Conservation (phyloP, 2,113 vertebrate species). For the Mustela lutreola region DNA sequence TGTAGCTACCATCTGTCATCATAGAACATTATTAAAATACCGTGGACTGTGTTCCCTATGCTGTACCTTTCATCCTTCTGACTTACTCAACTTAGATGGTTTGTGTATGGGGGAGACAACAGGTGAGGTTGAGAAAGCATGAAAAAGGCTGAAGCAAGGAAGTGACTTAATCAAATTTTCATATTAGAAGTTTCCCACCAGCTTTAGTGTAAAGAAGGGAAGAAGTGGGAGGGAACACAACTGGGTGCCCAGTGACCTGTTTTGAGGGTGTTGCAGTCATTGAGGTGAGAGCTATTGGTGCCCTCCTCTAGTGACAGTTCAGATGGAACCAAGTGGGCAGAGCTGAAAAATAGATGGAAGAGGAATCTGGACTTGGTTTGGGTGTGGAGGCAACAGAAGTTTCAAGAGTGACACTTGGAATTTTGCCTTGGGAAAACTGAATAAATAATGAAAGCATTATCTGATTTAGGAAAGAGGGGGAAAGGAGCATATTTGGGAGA, state of each 20-base stretch:
- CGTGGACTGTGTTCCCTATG: neutral
- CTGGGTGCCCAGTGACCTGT: neutral
- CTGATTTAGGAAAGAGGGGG: neutral
- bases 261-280: neutral
- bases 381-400: neutral
- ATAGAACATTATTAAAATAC: neutral
- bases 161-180: constrained; percentile 14
- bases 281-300: neutral
- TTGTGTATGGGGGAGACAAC: neutral
- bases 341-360: neutral
- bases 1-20: neutral
- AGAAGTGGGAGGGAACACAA: neutral
- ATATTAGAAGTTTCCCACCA: neutral
- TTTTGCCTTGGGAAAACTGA: neutral
- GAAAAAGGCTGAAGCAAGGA: constrained; percentile 10
- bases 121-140: neutral
- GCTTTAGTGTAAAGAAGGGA: neutral
- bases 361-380: neutral
- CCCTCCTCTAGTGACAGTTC: neutral
- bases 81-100: neutral
- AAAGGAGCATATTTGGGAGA: neutral
- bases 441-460: neutral
- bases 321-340: neutral
- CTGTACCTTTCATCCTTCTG: neutral
- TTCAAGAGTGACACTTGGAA: neutral